Evolutionary conservation across 2,888 invertebrate species (phyloP).

Genomic region (Trimorus sp.): DNA sequence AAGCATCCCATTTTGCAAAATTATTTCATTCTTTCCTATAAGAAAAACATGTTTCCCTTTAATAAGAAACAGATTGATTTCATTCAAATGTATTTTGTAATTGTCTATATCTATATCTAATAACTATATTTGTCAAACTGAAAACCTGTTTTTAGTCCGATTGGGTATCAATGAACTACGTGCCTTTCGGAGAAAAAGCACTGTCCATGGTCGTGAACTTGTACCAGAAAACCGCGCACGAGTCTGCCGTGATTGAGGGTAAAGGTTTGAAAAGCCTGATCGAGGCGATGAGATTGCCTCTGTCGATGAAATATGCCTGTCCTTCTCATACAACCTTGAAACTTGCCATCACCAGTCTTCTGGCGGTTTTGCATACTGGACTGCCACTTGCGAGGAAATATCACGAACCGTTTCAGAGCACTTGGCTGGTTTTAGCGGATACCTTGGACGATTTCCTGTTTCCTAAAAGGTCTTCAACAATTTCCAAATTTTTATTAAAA

Average conservation of each 20-base stretch:
- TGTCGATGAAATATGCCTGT: constrained; percentile 91
- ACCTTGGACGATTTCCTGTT: constrained; percentile 96
- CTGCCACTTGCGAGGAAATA: constrained; percentile 92
- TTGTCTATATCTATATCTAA: neutral
- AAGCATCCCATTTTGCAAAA: no score
- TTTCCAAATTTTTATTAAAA: no score
- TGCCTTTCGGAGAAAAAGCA: constrained; percentile 92
- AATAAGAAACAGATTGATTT: no score
- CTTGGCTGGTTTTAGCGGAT: constrained; percentile 94
- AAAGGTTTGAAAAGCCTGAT: constrained; percentile 85
- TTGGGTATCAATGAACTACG: constrained; percentile 91
- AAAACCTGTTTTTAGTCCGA: constrained; percentile 83
- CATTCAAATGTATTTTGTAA: no score
- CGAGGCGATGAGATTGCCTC: constrained; percentile 87
- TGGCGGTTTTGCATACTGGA: constrained; percentile 90
- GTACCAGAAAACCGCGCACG: constrained; percentile 88
- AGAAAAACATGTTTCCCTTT: no score
- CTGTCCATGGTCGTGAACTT: constrained; percentile 88
- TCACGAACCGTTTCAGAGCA: constrained; percentile 87
- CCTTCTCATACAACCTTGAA: constrained; percentile 92
- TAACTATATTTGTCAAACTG: neutral
- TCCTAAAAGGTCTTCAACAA: constrained; percentile 89
- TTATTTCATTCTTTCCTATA: no score
- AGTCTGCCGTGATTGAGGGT: constrained; percentile 87
- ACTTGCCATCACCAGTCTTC: constrained; percentile 88